Base-by-base conservation (phyloP, 2,888 invertebrate genomes). In the Eilema sororculum region DNA sequence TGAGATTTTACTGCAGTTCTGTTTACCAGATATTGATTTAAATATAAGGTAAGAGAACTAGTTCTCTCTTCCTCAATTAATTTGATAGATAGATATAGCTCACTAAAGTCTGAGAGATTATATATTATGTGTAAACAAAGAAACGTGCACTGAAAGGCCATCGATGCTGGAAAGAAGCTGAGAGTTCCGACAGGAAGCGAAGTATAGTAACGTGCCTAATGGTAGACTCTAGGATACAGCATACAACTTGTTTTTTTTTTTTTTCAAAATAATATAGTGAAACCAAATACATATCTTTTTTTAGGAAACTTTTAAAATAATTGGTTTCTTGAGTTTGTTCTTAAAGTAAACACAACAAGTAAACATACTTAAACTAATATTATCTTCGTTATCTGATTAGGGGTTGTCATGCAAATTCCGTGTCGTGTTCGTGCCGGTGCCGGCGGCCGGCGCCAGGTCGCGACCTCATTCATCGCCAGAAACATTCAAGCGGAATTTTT, bases 381-480 rank as follows among this genome's bases (percentile, higher is more conserved):
- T 25, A 68, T 62, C 37, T 57, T 33, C 46, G 41, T 68, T 62
- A 65, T 69, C 64, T 30, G 60, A 70, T 66, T 58, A 63, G 3
- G 13, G 46, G 41, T 62, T 58, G 62, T 59, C 71, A 67, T 62
- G 67, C 71, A 33, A 71, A 59, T 56, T 59, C 41, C 65, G 46
- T 41, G 62, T 20, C 52, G 28, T 22, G 62, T 65, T 58, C 22
- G 25, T 60, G 46, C 46, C 46, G 52, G 52, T 60, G 24, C 6
- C 46, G 52, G 52, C 56, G 46, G 28, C 69, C 46, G 52, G 52
- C 56, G 46, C 28, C 69, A 69, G 67, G 67, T 71, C 71, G 41
- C 28, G 71, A 67, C 71, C 71, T 33, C 30, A 64, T 71, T 69
- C 64, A 61, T 65, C 56, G 30, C 33, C 24, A 22, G 25, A 57